Evolutionary conservation across 1,140 invertebrate species (phyloP).

Genomic region (Halesus radiatus): DNA sequence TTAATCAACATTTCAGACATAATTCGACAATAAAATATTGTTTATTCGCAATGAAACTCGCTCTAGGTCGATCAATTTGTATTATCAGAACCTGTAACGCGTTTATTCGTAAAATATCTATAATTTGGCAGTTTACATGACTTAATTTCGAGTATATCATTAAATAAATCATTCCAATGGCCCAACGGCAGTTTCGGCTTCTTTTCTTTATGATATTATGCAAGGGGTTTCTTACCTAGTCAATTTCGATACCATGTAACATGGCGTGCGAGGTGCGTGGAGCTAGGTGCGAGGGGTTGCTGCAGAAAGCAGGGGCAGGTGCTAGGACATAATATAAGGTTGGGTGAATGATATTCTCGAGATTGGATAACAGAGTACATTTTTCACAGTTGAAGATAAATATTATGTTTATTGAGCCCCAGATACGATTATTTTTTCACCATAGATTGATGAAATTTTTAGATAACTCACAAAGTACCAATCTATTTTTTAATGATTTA

Average conservation of each 20-base stretch:
- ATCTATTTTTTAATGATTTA: too few relatives aligned
- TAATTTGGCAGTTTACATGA: conserved; percentile 4
- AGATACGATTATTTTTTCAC: too few relatives aligned
- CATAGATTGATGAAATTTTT: too few relatives aligned
- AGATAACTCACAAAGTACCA: too few relatives aligned
- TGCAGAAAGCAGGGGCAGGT: conserved; percentile 13
- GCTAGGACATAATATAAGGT: background rate
- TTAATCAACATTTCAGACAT: too few relatives aligned
- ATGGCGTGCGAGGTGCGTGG: background rate
- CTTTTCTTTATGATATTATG: conserved; percentile 1
- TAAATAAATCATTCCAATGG: conserved; percentile 7
- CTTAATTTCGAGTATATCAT: background rate
- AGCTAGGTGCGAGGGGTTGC: background rate
- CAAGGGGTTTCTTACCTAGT: background rate
- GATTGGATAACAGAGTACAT: conserved; percentile 19
- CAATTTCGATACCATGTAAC: background rate
- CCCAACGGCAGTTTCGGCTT: conserved; percentile 14
- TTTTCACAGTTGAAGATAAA: background rate
- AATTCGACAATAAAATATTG: too few relatives aligned
- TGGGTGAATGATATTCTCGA: background rate
- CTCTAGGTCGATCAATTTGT: too few relatives aligned
- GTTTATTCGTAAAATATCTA: too few relatives aligned
- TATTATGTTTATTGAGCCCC: too few relatives aligned
- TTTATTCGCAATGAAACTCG: too few relatives aligned
- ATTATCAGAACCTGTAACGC: too few relatives aligned